These are phyloP conservation scores for Caligus rogercresseyi DNA, from an alignment of 1,140 invertebrate species.

Conservation along the genomic window DNA sequence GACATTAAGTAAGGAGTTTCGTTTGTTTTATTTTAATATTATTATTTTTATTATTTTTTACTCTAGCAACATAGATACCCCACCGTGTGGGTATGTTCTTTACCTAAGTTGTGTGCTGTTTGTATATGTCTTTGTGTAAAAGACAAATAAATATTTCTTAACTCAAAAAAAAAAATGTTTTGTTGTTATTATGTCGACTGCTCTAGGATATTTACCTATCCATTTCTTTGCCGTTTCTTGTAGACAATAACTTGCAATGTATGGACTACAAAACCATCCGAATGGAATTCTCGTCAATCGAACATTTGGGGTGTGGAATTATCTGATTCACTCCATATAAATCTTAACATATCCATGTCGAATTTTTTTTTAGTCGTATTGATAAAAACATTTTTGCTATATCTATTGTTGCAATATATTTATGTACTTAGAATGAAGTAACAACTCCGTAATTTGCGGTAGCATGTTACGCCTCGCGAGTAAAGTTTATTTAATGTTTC, in stretches of 20 bases:
- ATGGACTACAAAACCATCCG: slow-evolving; percentile 4
- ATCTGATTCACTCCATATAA: not conserved
- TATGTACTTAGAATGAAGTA: not conserved
- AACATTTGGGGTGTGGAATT: not conserved
- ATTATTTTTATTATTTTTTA: no score
- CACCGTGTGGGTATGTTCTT: no score
- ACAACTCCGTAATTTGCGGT: slow-evolving; percentile 3
- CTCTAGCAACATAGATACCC: no score
- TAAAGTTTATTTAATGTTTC: slow-evolving; percentile 1
- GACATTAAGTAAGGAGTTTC: no score
- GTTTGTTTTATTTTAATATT: no score
- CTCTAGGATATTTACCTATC: not conserved
- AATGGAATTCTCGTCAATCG: not conserved
- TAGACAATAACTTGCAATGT: not conserved
- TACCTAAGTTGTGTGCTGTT: no score
- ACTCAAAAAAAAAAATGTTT: no score
- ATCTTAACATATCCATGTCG: not conserved
- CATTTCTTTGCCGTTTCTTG: slow-evolving; percentile 3
- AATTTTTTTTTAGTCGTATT: not conserved
- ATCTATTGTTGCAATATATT: slow-evolving; percentile 4
- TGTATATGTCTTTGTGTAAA: no score
- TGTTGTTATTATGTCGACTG: not conserved
- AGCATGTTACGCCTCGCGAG: not conserved
- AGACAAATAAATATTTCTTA: no score
- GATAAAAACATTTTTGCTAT: slow-evolving; percentile 6